Evolutionary conservation across 2,888 invertebrate genomes (phyloP).

Genomic region (Thera britannica): DNA sequence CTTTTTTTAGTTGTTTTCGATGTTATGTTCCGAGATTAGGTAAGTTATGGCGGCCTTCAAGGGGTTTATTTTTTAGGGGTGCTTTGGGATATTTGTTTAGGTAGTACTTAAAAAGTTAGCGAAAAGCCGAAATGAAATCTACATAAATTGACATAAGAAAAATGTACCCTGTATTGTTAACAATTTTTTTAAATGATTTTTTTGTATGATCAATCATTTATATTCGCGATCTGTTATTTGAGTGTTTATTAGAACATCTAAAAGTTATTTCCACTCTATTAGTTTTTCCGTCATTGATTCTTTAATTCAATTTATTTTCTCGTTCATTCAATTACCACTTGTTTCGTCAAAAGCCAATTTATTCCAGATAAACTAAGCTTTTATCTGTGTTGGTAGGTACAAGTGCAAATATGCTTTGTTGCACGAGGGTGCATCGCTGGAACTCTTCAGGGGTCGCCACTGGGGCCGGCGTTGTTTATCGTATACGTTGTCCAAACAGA

Average conservation of each 20-base stretch:
- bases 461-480: constrained; percentile 60
- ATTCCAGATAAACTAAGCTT: constrained; percentile 9
- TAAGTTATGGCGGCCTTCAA: constrained; percentile 5
- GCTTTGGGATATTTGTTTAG: constrained; percentile 2
- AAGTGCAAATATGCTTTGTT: constrained; percentile 37
- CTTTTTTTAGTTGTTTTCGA: constrained; percentile 33
- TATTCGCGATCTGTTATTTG: background rate
- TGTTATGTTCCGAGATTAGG: constrained; percentile 25
- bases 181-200: no score
- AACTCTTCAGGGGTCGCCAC: constrained; percentile 48
- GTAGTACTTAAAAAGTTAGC: background rate
- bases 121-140: no score
- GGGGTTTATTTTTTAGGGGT: background rate
- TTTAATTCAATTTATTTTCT: background rate
- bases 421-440: constrained; percentile 38
- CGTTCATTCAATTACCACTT: constrained; percentile 5
- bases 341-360: background rate
- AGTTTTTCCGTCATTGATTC: background rate
- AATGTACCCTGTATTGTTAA: no score
- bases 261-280: background rate
- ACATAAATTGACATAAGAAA: no score
- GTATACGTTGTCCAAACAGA: constrained; percentile 56
- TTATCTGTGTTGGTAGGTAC: background rate
- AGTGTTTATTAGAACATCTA: background rate
- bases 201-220: background rate